Evolutionary conservation across 2,888 invertebrate species (phyloP).

Genomic region (Ptilodon capucinus): DNA sequence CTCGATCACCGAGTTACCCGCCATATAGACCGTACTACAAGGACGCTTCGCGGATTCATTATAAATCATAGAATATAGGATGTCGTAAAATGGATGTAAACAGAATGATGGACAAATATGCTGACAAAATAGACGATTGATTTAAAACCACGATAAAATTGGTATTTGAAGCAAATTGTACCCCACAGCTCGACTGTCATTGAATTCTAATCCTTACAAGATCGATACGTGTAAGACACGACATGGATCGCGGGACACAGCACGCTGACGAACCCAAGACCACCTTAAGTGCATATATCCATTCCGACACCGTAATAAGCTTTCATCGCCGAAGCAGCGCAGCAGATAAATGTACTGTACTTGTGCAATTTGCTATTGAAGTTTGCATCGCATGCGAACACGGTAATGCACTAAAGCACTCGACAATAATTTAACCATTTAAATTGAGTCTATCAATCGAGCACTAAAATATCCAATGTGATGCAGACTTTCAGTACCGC

Average conservation of each 20-base stretch:
- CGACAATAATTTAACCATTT: slow-evolving; percentile 58
- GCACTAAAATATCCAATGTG: slow-evolving; percentile 43
- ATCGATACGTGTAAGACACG: slow-evolving; percentile 7
- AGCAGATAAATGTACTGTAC: slow-evolving; percentile 68
- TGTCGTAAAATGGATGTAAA: too few relatives aligned
- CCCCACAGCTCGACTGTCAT: too few relatives aligned
- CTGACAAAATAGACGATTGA: too few relatives aligned
- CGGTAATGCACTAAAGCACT: slow-evolving; percentile 64
- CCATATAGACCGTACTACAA: too few relatives aligned
- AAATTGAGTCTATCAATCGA: slow-evolving; percentile 54
- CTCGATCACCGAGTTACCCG: too few relatives aligned
- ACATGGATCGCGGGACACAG: slow-evolving; percentile 37
- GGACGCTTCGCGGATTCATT: too few relatives aligned
- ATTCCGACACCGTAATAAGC: slow-evolving; percentile 67
- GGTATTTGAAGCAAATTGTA: too few relatives aligned
- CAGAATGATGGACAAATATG: too few relatives aligned
- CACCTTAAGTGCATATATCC: slow-evolving; percentile 73
- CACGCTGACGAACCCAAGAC: slow-evolving; percentile 41
- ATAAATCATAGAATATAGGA: too few relatives aligned
- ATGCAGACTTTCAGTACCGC: slow-evolving; percentile 23
- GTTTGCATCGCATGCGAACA: slow-evolving; percentile 57
- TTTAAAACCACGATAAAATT: too few relatives aligned
- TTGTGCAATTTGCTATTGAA: slow-evolving; percentile 72
- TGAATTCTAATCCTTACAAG: background rate
- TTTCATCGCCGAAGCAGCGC: slow-evolving; percentile 61